These are phyloP conservation scores for Tipula lateralis DNA, from an alignment of 2,888 invertebrate species.

Conservation along the genomic window DNA sequence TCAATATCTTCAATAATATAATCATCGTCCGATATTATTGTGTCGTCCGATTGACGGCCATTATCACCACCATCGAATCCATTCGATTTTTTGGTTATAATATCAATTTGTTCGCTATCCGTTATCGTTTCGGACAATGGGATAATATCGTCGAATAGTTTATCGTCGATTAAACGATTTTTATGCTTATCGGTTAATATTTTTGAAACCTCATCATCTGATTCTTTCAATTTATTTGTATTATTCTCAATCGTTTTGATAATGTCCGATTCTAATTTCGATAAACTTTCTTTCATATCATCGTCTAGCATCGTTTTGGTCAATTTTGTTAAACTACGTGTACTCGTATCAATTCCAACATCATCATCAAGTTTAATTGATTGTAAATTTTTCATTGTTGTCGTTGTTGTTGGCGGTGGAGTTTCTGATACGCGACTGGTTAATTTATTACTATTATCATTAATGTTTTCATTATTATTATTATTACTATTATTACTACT, in stretches of 20 bases:
- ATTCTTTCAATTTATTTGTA: slow-evolving; percentile 47
- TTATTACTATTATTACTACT: slow-evolving; percentile 20
- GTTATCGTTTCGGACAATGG: slow-evolving; percentile 32
- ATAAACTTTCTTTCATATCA: slow-evolving; percentile 47
- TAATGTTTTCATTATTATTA: slow-evolving; percentile 8
- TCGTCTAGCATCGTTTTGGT: slow-evolving; percentile 38
- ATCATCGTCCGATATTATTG: slow-evolving; percentile 34
- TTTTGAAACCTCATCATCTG: slow-evolving; percentile 30
- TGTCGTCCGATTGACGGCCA: slow-evolving; percentile 29
- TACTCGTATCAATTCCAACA: slow-evolving; percentile 15
- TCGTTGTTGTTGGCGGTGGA: not conserved
- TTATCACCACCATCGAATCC: slow-evolving; percentile 15
- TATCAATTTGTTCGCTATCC: slow-evolving; percentile 31
- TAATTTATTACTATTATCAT: slow-evolving; percentile 24
- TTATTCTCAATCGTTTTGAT: slow-evolving; percentile 48
- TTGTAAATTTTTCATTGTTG: not conserved
- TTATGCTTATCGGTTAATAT: slow-evolving; percentile 15
- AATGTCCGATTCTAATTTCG: slow-evolving; percentile 48
- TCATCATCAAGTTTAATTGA: slow-evolving; percentile 5
- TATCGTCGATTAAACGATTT: slow-evolving; percentile 1
- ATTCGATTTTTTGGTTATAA: slow-evolving; percentile 28
- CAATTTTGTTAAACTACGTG: not conserved
- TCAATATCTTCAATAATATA: slow-evolving; percentile 35
- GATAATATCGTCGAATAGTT: slow-evolving; percentile 30
- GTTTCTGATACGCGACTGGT: slow-evolving; percentile 3